Conservation (phyloP, 2,888 invertebrate genomes). For the Sycophila texana region DNA sequence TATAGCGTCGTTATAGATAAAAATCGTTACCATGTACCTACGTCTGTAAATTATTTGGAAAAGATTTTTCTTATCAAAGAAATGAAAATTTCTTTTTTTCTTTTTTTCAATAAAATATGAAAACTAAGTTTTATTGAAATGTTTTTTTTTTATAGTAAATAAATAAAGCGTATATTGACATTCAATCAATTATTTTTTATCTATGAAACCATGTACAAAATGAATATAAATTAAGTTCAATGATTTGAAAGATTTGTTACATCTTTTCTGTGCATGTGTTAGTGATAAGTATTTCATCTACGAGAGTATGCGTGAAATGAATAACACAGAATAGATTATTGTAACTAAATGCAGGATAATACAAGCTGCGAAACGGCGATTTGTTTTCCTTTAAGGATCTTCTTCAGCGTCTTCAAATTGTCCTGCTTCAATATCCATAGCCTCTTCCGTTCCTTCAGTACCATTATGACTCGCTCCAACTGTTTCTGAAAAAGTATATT, state of each 20-base stretch:
- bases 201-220: conserved; percentile 74
- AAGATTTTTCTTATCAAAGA: conserved; percentile 20
- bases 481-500: conserved; percentile 67
- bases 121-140: conserved; percentile 39
- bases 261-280: conserved; percentile 60
- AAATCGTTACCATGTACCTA: conserved; percentile 25
- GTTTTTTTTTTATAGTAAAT: conserved; percentile 42
- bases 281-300: conserved; percentile 64
- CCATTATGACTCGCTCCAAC: conserved; percentile 74
- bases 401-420: conserved; percentile 81
- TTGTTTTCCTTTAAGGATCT: conserved; percentile 68
- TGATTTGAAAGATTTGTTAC: conserved; percentile 63
- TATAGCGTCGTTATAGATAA: conserved; percentile 21
- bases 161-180: conserved; percentile 46
- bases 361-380: conserved; percentile 59
- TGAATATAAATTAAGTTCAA: conserved; percentile 73
- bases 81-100: conserved; percentile 40
- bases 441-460: conserved; percentile 72
- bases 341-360: conserved; percentile 69
- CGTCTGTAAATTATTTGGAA: neutral
- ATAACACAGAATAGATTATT: conserved; percentile 63
- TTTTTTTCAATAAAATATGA: conserved; percentile 42
- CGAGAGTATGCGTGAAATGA: conserved; percentile 63
- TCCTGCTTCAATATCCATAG: conserved; percentile 76
- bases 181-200: conserved; percentile 66